Evolutionary conservation across 1,140 invertebrate genomes (phyloP).

Genomic region (Nomia melanderi): DNA sequence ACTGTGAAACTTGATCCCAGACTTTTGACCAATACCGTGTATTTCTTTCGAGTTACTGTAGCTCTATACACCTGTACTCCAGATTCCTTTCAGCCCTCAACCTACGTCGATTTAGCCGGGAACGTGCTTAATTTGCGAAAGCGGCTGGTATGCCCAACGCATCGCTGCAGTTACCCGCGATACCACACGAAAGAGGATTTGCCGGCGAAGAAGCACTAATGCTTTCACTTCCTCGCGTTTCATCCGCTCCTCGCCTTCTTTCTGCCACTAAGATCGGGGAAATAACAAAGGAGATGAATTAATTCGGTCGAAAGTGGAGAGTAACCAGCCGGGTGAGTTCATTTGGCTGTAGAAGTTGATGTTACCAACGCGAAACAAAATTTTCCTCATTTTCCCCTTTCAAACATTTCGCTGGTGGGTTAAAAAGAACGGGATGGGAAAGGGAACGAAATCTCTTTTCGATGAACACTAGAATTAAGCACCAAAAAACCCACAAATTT

Average conservation of each 20-base stretch:
- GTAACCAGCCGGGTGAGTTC: background rate
- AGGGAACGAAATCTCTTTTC: too few species aligned
- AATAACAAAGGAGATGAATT: conserved; percentile 13
- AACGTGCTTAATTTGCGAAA: conserved; percentile 49
- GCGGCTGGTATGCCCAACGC: conserved; percentile 20
- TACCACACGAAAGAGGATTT: conserved; percentile 30
- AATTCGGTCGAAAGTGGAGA: conserved; percentile 18
- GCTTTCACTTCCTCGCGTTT: conserved; percentile 49
- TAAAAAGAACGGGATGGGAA: too few species aligned
- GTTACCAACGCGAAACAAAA: background rate
- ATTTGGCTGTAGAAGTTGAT: background rate
- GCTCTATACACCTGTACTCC: conserved; percentile 11
- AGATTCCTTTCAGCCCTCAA: conserved; percentile 6
- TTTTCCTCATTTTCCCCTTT: background rate
- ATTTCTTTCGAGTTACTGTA: background rate
- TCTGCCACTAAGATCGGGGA: conserved; percentile 1
- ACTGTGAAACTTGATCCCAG: background rate
- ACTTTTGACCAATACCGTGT: background rate
- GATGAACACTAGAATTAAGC: too few species aligned
- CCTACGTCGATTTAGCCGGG: background rate
- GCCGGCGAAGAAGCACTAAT: conserved; percentile 43
- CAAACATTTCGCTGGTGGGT: too few species aligned
- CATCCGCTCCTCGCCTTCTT: conserved; percentile 1
- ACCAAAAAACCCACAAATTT: too few species aligned
- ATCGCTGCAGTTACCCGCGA: conserved; percentile 43